Evolutionary conservation across 64 coral and sea anemone species (phyloP), one percentile per base, ranked within the genome.

Genomic region (Pachyseris speciosa): DNA sequence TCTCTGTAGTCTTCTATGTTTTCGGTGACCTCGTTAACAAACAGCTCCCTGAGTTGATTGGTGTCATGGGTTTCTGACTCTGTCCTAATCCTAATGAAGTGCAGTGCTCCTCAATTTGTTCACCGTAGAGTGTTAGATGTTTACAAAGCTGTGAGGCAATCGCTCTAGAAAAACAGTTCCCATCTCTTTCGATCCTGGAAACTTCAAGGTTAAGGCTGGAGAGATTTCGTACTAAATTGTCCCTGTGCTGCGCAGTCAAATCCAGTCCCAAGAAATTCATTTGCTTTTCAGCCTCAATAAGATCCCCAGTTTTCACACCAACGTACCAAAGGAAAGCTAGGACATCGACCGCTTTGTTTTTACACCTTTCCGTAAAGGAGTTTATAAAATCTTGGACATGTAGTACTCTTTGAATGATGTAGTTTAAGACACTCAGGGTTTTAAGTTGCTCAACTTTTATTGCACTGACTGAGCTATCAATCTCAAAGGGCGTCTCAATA

Each of bases 141-240:
- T 84, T 89, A 39, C 22, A 15, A 8, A 96, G 9, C 26, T 96
- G 94, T 29, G 44, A 60, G 3, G 75, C 86, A 13, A 93, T 24
- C 77, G 90, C 84, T 32, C 69, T 50, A 45, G 89, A 96, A 74
- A 93, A 83, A 17, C 94, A 93, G 49, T 96, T 93, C 1, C 94
- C 94, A 80, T 96, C 94, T 1, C 79, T 87, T 37, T 19, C 16
- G 29, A 93, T 86, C 78, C 74, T 49, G n/a, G 93, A 78, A 13
- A 93, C 26, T 31, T 85, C 51, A 39, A 96, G 85, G 45, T 87
- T 84, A 90, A 87, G 83, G 0, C 86, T 80, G 66, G 91, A 64
- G 4, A 96, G 86, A 19, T 93, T 96, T 26, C 57, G 68, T 20
- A 67, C 6, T 33, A 93, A 65, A 17, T 71, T 96, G n/a, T 96